A percentile compares a stretch with the other conserved stretches of the same genome.
These are phyloP conservation scores for Sebastes matsubarae DNA, from an alignment of 2,797 vertebrate species.

Conservation along the genomic window DNA sequence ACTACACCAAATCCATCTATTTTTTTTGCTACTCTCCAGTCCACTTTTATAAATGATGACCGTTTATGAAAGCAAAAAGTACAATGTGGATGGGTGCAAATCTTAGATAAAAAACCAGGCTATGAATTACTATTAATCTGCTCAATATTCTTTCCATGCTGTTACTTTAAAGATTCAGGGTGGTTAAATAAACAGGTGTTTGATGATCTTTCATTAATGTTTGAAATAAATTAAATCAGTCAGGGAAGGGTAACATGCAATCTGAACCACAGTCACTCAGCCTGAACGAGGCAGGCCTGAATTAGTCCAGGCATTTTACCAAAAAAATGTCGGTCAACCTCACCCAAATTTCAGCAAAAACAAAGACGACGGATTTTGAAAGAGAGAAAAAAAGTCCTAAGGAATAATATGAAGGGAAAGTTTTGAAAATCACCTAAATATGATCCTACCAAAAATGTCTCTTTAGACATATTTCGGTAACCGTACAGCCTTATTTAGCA, in stretches of 20 bases:
- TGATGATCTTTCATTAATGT: background rate
- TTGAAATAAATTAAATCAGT: background rate
- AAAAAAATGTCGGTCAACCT: too few species aligned
- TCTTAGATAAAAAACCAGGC: background rate
- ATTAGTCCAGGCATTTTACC: background rate
- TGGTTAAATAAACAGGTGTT: background rate
- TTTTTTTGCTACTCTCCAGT: background rate
- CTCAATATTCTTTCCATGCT: background rate
- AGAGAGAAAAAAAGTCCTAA: too few species aligned
- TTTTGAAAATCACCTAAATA: too few species aligned
- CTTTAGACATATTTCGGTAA: too few species aligned
- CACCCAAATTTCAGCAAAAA: too few species aligned
- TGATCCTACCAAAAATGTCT: too few species aligned
- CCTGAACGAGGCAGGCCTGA: background rate
- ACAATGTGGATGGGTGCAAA: background rate
- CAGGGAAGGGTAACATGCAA: too few species aligned
- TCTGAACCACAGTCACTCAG: background rate
- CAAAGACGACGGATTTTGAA: too few species aligned
- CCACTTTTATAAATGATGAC: background rate
- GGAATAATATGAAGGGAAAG: too few species aligned
- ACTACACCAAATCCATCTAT: background rate
- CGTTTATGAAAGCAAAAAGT: background rate
- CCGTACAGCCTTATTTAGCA: too few species aligned
- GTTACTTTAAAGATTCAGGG: too few species aligned
- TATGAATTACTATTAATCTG: background rate